Evolutionary conservation across 2,888 invertebrate genomes (phyloP), one percentile per base, ranked within the genome.

Genomic region (Eupithecia subfuscata): DNA sequence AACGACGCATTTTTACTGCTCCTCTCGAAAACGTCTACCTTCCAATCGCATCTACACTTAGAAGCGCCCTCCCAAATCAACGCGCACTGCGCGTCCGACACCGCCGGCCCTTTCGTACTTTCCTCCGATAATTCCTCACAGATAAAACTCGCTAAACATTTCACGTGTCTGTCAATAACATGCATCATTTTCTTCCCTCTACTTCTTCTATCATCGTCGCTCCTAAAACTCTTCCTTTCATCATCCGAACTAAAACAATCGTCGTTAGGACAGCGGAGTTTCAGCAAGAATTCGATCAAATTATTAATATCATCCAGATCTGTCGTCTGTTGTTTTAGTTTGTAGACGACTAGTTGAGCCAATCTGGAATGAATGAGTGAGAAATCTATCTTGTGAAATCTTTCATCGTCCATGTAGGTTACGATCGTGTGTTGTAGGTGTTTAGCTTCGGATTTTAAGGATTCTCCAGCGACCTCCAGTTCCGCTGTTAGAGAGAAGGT

Each of bases 361-460:
- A 97, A 90, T 65, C 97, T 91, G 0, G 96, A 96, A 85, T 97
- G 97, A 60, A 96, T 95, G 76, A 96, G 89, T 16, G 95, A 94
- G 84, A 97, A 97, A 85, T 97, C 95, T 0, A 96, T 96, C 22
- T 95, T 93, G 8, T 94, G 88, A 86, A 97, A 97, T 78, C 97
- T 90, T 34, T 93, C 91, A 86, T 97, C 97, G 79, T 96, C 96
- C 95, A 96, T 96, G 86, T 96, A 97, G 60, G 96, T 96, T 72
- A 92, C 95, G 67, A 97, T 96, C 6, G 97, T 95, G 79, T 96
- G 95, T 86, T 97, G 96, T 63, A 97, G 90, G 86, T 96, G 96
- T 87, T 96, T 96, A 0, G 96, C 95, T 91, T 97, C 97, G 0
- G 95, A 95, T 84, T 96, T 96, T n/a, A 97, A 87, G 0, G 95